Conservation (phyloP, 2,113 vertebrate genomes). For the Vanacampus margaritifer region DNA sequence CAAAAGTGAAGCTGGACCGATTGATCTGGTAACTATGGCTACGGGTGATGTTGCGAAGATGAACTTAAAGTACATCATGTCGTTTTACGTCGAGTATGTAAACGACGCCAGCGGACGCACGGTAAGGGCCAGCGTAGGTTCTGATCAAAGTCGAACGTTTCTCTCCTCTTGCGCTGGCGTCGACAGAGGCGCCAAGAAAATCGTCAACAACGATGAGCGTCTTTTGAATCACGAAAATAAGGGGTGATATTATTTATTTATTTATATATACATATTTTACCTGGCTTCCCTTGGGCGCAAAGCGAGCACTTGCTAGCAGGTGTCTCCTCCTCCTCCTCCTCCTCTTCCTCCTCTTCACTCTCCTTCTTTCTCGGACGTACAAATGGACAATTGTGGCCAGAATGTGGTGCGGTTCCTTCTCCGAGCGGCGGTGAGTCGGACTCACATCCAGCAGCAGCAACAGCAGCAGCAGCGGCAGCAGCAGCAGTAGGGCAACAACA, state of each 20-base stretch:
- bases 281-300: conserved; percentile 12
- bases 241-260: not conserved
- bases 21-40: conserved; percentile 36
- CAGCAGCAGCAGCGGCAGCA: conserved; percentile 2
- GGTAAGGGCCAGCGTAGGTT: not conserved
- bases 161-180: not conserved
- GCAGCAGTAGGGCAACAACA: not conserved
- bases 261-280: conserved; percentile 27
- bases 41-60: conserved; percentile 24
- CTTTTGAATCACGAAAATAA: not conserved
- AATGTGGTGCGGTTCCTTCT: not conserved
- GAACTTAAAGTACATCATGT: conserved; percentile 15
- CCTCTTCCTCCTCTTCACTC: not conserved
- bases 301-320: not conserved
- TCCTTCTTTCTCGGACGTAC: not conserved
- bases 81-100: not conserved
- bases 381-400: not conserved
- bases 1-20: not conserved
- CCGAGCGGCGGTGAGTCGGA: not conserved
- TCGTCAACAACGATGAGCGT: not conserved
- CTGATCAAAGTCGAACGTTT: not conserved
- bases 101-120: not conserved
- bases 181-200: not conserved
- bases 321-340: not conserved
- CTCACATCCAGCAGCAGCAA: conserved; percentile 22